Evolutionary conservation across 2,888 invertebrate genomes (phyloP).

Genomic region (Panorpa germanica): DNA sequence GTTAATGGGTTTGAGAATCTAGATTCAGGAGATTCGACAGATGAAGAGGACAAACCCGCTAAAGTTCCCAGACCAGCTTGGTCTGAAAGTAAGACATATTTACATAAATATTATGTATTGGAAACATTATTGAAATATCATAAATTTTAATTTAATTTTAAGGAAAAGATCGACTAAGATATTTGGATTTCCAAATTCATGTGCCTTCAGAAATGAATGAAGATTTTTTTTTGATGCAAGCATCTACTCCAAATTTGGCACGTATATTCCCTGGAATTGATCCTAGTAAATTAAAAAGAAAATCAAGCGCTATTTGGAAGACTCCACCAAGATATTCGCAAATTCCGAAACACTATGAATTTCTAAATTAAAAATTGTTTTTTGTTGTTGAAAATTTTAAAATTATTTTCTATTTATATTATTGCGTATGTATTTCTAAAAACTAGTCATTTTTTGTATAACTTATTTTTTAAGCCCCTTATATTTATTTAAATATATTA

Average conservation of each 20-base stretch:
- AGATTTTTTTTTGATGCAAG: conserved; percentile 37
- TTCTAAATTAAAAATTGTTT: conserved; percentile 9
- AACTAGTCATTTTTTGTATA: no score
- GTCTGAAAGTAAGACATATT: conserved; percentile 27
- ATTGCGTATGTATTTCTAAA: no score
- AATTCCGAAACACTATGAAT: conserved; percentile 24
- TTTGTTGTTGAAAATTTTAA: no score
- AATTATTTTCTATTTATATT: no score
- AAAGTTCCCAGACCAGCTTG: conserved; percentile 22
- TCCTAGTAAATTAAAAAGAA: conserved; percentile 40
- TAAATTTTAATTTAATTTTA: no score
- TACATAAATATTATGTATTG: no score
- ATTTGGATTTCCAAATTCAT: no score
- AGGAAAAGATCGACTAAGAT: no score
- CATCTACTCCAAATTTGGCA: conserved; percentile 41
- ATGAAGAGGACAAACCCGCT: conserved; percentile 22
- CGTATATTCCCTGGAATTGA: conserved; percentile 50
- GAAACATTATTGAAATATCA: no score
- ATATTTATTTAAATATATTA: no score
- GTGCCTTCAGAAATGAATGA: conserved; percentile 27
- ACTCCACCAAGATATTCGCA: conserved; percentile 45
- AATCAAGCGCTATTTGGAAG: conserved; percentile 58
- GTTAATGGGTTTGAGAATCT: conserved; percentile 24
- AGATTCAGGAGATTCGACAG: conserved; percentile 25
- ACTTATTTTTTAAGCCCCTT: no score